Evolutionary conservation across 2,888 invertebrate species (phyloP).

Genomic region (Chirona hameri): DNA sequence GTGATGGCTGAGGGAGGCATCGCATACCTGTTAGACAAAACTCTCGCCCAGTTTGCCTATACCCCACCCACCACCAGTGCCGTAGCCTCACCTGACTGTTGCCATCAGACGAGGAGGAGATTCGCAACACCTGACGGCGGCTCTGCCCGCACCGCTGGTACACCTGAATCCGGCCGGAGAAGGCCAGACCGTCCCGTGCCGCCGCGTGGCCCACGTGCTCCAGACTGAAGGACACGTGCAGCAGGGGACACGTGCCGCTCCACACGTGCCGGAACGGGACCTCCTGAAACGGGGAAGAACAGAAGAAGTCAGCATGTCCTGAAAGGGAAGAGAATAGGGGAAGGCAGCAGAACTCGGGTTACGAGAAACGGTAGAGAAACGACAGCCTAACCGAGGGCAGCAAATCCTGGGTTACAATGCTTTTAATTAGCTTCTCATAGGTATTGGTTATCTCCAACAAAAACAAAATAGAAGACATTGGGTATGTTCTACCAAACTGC

Average conservation of each 20-base stretch:
- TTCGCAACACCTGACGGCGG: background rate
- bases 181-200: background rate
- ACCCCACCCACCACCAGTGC: background rate
- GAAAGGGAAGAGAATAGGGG: too few species aligned
- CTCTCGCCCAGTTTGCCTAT: background rate
- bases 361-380: too few species aligned
- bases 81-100: background rate
- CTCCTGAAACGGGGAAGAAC: constrained; percentile 45
- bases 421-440: too few species aligned
- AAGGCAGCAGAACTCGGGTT: too few species aligned
- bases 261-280: constrained; percentile 81
- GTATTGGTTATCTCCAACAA: too few species aligned
- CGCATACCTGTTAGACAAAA: background rate
- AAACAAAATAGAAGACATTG: too few species aligned
- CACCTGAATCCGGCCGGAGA: background rate
- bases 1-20: background rate
- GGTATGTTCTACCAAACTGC: too few species aligned
- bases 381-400: too few species aligned
- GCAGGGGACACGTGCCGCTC: constrained; percentile 64
- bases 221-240: constrained; percentile 79
- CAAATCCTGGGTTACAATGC: too few species aligned
- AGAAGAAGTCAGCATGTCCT: too few species aligned
- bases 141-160: background rate
- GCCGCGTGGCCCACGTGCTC: constrained; percentile 2
- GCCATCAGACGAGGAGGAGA: background rate